Conservation (phyloP, 2,113 vertebrate genomes). For the Chrysemys picta region DNA sequence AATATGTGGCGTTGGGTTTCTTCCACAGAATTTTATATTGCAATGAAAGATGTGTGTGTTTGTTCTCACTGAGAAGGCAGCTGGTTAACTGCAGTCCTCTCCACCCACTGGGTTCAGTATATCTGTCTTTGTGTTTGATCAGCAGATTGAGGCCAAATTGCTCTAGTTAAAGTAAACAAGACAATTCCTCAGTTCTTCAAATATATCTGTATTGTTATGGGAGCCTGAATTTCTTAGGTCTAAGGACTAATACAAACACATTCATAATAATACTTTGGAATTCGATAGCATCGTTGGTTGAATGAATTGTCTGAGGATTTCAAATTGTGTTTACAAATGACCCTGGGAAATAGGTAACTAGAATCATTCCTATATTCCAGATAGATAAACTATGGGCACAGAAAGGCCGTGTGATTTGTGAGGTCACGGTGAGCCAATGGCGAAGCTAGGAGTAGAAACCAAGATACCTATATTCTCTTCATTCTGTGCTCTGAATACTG, state of each 20-base stretch:
- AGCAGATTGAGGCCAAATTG: background rate
- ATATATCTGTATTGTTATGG: background rate
- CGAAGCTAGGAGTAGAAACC: background rate
- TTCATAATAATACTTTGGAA: background rate
- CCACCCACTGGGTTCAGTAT: background rate
- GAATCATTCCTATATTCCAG: background rate
- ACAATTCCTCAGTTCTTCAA: background rate
- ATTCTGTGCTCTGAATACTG: background rate
- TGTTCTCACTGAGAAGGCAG: background rate
- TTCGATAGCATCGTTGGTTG: background rate
- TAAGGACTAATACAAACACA: background rate
- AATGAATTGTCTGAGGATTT: background rate
- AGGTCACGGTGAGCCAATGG: background rate
- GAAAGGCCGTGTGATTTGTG: background rate
- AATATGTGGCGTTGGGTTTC: background rate
- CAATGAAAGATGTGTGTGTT: fast-evolving
- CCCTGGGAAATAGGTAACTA: background rate
- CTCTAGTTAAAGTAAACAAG: background rate
- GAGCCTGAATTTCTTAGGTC: background rate
- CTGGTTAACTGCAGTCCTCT: background rate
- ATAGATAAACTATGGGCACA: background rate
- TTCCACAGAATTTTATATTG: background rate
- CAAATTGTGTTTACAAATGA: background rate
- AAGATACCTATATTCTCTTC: background rate
- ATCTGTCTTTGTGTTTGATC: background rate